These are phyloP conservation scores for Antechinus stuartii DNA, from an alignment of 2,113 vertebrate genomes.

Conservation along the genomic window DNA sequence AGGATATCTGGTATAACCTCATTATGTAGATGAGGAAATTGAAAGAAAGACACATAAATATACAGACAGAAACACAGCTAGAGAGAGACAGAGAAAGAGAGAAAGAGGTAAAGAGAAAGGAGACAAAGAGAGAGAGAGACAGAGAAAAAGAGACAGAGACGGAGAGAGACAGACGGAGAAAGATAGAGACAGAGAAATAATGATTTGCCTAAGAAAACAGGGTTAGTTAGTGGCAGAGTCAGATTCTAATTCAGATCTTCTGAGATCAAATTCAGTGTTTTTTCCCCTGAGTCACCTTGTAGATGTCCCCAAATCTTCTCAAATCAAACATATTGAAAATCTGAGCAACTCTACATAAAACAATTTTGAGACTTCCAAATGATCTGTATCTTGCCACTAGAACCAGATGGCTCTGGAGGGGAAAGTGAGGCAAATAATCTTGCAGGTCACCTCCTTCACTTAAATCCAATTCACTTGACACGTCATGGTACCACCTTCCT, in stretches of 20 bases:
- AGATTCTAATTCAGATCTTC: not conserved
- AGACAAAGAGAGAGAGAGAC: not conserved
- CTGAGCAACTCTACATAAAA: not conserved
- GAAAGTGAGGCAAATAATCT: too few relatives aligned
- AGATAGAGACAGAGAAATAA: not conserved
- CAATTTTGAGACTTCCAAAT: not conserved
- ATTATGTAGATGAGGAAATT: not conserved
- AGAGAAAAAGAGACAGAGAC: not conserved
- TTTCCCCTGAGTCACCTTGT: not conserved
- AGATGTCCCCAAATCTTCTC: not conserved
- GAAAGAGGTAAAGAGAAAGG: not conserved
- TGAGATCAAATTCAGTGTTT: not conserved
- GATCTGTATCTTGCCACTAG: too few relatives aligned
- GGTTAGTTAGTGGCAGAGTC: not conserved
- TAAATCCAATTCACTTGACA: too few relatives aligned
- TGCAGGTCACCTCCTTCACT: too few relatives aligned
- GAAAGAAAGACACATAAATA: not conserved
- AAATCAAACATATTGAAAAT: not conserved
- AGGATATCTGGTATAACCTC: not conserved
- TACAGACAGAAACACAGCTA: not conserved
- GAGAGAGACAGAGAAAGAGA: too few relatives aligned
- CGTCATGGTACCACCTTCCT: too few relatives aligned
- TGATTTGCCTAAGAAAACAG: not conserved
- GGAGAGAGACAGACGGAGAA: too few relatives aligned
- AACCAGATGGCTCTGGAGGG: too few relatives aligned